These are phyloP conservation scores for Diprion similis DNA, from an alignment of 1,140 invertebrate species.

Conservation along the genomic window DNA sequence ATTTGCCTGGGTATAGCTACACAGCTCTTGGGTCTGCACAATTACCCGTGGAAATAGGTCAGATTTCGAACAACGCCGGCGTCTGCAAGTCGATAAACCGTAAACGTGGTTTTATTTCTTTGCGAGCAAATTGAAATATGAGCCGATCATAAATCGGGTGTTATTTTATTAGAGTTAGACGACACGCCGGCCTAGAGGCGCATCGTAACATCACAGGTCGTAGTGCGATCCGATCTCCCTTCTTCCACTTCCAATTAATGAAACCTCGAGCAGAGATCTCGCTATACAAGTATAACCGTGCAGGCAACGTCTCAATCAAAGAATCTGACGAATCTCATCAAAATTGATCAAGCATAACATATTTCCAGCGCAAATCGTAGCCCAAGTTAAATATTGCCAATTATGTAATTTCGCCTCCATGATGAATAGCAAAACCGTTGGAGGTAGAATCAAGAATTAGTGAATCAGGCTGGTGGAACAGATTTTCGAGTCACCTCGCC, in stretches of 20 bases:
- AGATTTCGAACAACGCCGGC: not conserved
- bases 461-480: too few relatives aligned
- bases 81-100: conserved; percentile 28
- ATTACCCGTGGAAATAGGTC: conserved; percentile 7
- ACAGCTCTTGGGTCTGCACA: not conserved
- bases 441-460: too few relatives aligned
- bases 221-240: not conserved
- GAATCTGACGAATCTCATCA: too few relatives aligned
- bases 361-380: too few relatives aligned
- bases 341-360: too few relatives aligned
- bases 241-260: not conserved
- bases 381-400: too few relatives aligned
- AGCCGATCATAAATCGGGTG: conserved; percentile 41
- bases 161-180: conserved; percentile 23
- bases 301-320: too few relatives aligned
- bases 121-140: conserved; percentile 44
- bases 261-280: not conserved
- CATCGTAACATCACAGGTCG: not conserved
- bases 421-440: too few relatives aligned
- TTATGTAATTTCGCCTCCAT: too few relatives aligned
- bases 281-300: too few relatives aligned
- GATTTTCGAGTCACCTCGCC: too few relatives aligned
- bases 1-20: too few relatives aligned
- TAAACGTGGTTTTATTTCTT: conserved; percentile 44
- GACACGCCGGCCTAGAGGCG: not conserved